These are phyloP conservation scores for Acrocera orbiculus DNA, from an alignment of 2,888 invertebrate genomes.

Conservation along the genomic window DNA sequence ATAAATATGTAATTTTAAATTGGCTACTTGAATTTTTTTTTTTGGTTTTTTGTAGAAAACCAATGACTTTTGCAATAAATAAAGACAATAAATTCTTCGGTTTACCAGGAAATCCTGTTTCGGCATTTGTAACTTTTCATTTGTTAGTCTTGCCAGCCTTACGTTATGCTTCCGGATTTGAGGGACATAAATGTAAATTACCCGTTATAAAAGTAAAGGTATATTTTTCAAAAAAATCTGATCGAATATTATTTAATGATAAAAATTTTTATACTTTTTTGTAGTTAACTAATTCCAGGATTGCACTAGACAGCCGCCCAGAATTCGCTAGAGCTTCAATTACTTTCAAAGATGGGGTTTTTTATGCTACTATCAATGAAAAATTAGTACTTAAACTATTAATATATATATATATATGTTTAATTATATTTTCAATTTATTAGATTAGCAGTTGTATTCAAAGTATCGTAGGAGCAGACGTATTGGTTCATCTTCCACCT, in stretches of 20 bases:
- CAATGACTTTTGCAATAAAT: conserved; percentile 71
- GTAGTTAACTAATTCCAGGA: conserved; percentile 33
- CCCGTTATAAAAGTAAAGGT: conserved; percentile 34
- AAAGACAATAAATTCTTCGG: conserved; percentile 62
- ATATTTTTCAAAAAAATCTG: conserved; percentile 8
- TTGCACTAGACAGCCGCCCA: conserved; percentile 57
- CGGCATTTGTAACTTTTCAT: conserved; percentile 76
- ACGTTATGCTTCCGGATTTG: conserved; percentile 39
- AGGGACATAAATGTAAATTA: conserved; percentile 29
- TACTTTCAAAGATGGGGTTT: conserved; percentile 28
- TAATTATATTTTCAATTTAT: conserved; percentile 11
- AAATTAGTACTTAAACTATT: no score
- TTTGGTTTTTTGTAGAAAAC: conserved; percentile 40
- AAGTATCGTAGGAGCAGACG: conserved; percentile 62
- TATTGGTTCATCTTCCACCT: conserved; percentile 52
- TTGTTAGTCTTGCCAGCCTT: conserved; percentile 72
- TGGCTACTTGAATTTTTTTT: no score
- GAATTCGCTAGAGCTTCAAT: conserved; percentile 64
- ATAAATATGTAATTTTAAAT: no score
- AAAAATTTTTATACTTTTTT: conserved; percentile 28
- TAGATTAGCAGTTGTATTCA: conserved; percentile 67
- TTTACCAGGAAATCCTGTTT: conserved; percentile 87
- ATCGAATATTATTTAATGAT: conserved; percentile 16
- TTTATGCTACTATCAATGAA: conserved; percentile 51
- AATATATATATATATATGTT: no score